Base-by-base conservation (phyloP, 2,888 invertebrate genomes). In the Rapana venosa region DNA sequence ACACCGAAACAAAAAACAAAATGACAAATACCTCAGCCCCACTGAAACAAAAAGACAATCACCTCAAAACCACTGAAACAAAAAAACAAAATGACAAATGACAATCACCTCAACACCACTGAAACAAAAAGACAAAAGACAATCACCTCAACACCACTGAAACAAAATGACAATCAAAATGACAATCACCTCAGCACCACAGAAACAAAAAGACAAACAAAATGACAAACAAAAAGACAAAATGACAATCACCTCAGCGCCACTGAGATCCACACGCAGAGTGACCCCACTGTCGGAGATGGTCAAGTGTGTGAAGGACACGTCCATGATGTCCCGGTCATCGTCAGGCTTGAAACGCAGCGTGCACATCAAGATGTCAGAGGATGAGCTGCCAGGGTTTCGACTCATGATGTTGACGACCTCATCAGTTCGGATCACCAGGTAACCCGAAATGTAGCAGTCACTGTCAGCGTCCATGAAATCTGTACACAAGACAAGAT, bases 341-440 rank as follows among this genome's bases (percentile, higher is more conserved):
- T 92, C 92, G 6, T 84, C 87, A 2, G 92, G 91, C 79, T 79
- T 87, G 87, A 93, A 93, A 22, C 61, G 58, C 22, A 90, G 36
- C 11, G 66, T 36, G 56, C 91, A 91, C 35, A 30, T n/a, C 81
- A 88, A 30, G 13, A 90, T 35, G 26, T 70, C 84, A 6, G 87
- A 84, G 32, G 26, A 77, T 36, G 87, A 36, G 22, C 85, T 61
- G 6, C 66, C 70, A 1, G 87, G 83, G 17, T 61, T 88, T 11
- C 85, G 70, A 56, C 87, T 87, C 66, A 77, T 85, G 77, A 91
- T 56, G 47, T 87, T 90, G 56, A 91, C 74, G 26, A 87, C 81
- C 1, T 22, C 58, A 26, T 87, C 91, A 0, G 86, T 87, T 0
- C 35, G 70, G 0, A 91, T 81, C 22, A 87, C 47, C 32, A 91